Conservation (phyloP, 2,888 invertebrate genomes). For the Neelides folsomi region DNA sequence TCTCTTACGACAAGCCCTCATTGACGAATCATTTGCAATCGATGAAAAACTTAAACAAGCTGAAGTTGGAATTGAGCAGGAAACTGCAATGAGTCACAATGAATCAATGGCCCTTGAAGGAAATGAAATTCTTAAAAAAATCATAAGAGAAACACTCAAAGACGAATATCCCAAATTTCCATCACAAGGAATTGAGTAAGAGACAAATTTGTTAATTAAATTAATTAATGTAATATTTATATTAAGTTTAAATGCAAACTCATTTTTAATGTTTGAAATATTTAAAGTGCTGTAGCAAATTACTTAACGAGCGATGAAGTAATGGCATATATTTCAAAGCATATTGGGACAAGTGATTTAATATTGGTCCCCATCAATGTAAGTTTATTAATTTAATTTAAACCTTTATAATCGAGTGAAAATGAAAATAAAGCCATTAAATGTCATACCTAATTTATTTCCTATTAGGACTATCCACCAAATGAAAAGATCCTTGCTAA, state of each 20-base stretch:
- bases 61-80: slow-evolving; percentile 53
- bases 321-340: slow-evolving; percentile 55
- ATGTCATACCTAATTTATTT: slow-evolving; percentile 3
- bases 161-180: slow-evolving; percentile 59
- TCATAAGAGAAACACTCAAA: slow-evolving; percentile 55
- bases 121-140: slow-evolving; percentile 49
- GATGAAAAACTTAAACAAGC: slow-evolving; percentile 55
- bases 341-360: slow-evolving; percentile 64
- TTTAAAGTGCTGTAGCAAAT: slow-evolving; percentile 46
- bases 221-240: no score
- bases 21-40: slow-evolving; percentile 61
- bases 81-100: slow-evolving; percentile 52
- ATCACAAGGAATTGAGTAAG: slow-evolving; percentile 53
- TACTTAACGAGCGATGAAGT: slow-evolving; percentile 52
- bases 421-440: no score
- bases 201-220: no score
- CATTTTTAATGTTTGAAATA: no score
- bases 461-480: slow-evolving; percentile 55
- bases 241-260: no score
- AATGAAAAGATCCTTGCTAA: slow-evolving; percentile 51
- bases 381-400: slow-evolving; percentile 41
- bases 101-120: slow-evolving; percentile 54
- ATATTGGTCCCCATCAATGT: slow-evolving; percentile 58
- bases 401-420: no score
- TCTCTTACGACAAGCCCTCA: slow-evolving; percentile 61